Evolutionary conservation across 2,888 invertebrate genomes (phyloP), one percentile per base, ranked within the genome.

Genomic region (Schizotus pectinicornis): DNA sequence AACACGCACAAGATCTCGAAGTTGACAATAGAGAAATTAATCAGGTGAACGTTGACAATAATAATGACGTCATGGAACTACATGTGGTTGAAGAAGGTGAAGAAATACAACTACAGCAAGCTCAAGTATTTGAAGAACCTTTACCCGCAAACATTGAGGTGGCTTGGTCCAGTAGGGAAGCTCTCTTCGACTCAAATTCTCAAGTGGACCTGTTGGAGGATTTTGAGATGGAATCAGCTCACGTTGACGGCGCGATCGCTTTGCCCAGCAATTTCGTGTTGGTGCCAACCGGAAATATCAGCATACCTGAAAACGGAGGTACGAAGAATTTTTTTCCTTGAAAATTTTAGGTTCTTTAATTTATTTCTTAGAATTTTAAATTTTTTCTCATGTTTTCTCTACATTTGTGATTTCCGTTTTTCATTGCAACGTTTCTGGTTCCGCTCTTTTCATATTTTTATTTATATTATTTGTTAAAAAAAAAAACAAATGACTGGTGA

Each of bases 141-240:
- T 14, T 22, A 22, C 22, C 42, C n/a, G 31, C 14, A 11, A 53
- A 49, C 32, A 56, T 62, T 11, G 67, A 67, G 51, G 52, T 77
- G 6, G 71, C 71, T 11, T 64, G 64, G 37, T 74, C 77, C 2
- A 79, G 78, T 55, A 64, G 73, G 32, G 80, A 80, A 62, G 79
- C 74, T 0, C 67, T 79, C 1, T 77, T 72, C 54, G 80, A 80
- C 64, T 72, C 75, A 0, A 74, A 77, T 63, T 79, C 79, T 0
- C 73, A 77, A 53, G 64, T 70, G 22, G 77, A 78, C 56, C 64
- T 78, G 50, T 52, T 78, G 35, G 75, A 76, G 13, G 79, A 79
- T 46, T 76, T 73, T 49, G 72, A 75, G 13, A 64, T 73, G 30
- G 65, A 69, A n/a, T 42, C 59, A 3, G 42, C 38, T 33, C 30